Percentiles rank a stretch among this genome's conserved stretches.
Evolutionary conservation across 2,113 vertebrate species (phyloP).

Genomic region (Antechinus flavipes): DNA sequence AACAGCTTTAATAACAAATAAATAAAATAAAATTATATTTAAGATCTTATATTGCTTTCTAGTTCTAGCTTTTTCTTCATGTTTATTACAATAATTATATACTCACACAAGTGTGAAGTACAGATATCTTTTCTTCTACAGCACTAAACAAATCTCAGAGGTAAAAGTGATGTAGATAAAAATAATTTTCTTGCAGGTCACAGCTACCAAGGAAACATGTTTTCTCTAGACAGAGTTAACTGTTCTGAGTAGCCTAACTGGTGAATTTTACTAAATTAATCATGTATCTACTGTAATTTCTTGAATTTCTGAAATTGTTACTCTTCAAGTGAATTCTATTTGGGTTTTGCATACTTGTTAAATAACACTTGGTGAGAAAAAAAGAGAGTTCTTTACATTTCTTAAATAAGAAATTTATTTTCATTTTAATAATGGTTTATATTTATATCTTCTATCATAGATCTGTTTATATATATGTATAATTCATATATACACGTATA

Average conservation of each 20-base stretch:
- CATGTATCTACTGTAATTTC: background rate
- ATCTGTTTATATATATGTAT: too few relatives aligned
- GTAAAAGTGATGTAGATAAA: background rate
- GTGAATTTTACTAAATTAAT: background rate
- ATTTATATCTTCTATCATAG: background rate
- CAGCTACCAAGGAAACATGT: background rate
- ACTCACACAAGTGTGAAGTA: background rate
- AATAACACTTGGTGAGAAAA: background rate
- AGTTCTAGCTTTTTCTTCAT: background rate
- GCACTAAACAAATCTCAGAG: background rate
- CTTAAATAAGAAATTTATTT: background rate
- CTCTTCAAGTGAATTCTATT: background rate
- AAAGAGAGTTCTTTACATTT: background rate
- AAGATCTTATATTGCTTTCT: background rate
- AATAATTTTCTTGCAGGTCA: background rate
- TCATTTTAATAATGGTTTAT: background rate
- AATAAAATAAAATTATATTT: background rate
- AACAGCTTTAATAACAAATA: too few relatives aligned
- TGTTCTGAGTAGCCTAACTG: background rate
- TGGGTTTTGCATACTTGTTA: background rate
- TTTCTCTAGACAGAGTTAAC: background rate
- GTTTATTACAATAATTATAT: background rate
- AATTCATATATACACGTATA: background rate
- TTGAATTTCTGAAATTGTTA: background rate
- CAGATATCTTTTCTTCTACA: background rate